Evolutionary conservation across 2,797 vertebrate species (phyloP).

Genomic region (Mormyrus proboscirostris): DNA sequence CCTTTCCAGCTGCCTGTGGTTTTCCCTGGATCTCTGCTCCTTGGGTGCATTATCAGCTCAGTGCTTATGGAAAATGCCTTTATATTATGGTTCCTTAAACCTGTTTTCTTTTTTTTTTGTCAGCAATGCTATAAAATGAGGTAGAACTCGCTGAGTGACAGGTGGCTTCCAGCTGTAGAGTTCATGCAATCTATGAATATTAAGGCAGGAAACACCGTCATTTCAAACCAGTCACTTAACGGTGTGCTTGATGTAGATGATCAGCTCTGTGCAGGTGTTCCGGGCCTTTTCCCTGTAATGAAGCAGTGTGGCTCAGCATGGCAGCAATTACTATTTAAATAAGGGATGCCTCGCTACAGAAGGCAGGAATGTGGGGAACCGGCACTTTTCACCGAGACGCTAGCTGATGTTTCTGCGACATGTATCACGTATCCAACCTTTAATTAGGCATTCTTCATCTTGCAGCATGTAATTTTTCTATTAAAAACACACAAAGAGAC

Average conservation of each 20-base stretch:
- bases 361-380: conserved; percentile 14
- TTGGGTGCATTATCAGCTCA: background rate
- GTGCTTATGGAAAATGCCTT: background rate
- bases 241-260: background rate
- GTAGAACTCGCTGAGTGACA: conserved; percentile 15
- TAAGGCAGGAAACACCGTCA: background rate
- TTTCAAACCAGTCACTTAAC: conserved; percentile 15
- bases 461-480: background rate
- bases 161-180: background rate
- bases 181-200: conserved; percentile 1
- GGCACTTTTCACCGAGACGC: conserved; percentile 25
- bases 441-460: conserved; percentile 34
- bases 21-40: background rate
- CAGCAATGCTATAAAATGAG: background rate
- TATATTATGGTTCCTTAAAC: background rate
- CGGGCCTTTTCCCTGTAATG: conserved; percentile 11
- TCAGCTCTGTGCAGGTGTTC: conserved; percentile 15
- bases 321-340: conserved; percentile 29
- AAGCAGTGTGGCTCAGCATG: conserved; percentile 26
- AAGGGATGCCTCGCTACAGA: conserved; percentile 24
- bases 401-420: conserved; percentile 31
- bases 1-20: background rate
- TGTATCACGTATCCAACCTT: conserved; percentile 43
- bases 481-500: background rate
- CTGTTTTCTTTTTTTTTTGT: background rate